These are phyloP conservation scores for Mesorhabditis spiculigera DNA, from an alignment of 2,888 invertebrate species.

Conservation along the genomic window DNA sequence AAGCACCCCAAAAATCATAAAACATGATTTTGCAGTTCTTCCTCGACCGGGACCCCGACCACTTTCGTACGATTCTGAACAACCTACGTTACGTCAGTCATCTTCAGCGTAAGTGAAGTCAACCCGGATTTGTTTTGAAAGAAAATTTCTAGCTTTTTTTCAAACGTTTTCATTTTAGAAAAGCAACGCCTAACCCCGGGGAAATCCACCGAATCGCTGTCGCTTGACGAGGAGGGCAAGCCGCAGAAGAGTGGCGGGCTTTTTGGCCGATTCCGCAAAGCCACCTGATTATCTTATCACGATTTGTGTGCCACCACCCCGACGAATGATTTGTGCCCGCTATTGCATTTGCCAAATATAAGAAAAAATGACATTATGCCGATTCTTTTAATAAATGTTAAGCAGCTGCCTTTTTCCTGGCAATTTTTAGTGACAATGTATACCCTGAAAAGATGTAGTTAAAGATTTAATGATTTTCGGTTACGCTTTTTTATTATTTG, in stretches of 20 bases:
- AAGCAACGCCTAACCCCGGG: background rate
- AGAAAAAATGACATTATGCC: too few species aligned
- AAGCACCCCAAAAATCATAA: background rate
- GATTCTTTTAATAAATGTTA: too few species aligned
- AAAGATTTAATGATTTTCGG: too few species aligned
- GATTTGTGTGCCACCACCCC: too few species aligned
- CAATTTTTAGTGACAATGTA: too few species aligned
- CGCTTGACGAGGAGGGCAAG: constrained; percentile 1
- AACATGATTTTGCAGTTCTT: background rate
- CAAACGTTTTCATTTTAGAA: too few species aligned
- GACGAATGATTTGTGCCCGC: too few species aligned
- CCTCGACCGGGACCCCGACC: constrained; percentile 3
- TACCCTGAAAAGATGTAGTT: too few species aligned
- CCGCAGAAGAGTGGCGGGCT: background rate
- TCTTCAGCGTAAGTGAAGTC: background rate
- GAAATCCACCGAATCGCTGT: constrained; percentile 1
- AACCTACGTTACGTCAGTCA: background rate
- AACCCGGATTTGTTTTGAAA: background rate
- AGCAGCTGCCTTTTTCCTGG: too few species aligned
- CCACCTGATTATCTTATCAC: too few species aligned
- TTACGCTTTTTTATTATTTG: too few species aligned
- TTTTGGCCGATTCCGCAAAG: background rate
- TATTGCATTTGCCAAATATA: too few species aligned
- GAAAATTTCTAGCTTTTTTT: background rate
- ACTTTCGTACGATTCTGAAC: background rate